phyloP scores from a whole-genome alignment of 2,113 vertebrate genomes.

The Chinchilla lanigera region DNA sequence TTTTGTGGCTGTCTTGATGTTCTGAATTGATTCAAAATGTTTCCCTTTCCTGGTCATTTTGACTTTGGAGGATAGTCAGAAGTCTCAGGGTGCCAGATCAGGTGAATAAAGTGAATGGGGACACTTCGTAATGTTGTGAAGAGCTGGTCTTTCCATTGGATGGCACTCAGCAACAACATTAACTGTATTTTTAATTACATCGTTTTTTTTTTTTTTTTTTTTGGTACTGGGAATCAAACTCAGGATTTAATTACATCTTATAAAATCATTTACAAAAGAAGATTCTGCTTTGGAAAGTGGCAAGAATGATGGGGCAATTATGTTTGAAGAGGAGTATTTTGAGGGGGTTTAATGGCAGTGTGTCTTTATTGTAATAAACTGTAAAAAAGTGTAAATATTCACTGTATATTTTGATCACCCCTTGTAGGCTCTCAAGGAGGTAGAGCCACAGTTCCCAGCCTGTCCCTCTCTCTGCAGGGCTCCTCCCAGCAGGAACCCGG shows the following conservation, averaged over 20 bases:
- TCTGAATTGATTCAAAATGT: not conserved
- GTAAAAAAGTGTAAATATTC: not conserved
- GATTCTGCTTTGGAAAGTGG: not conserved
- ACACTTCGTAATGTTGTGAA: not conserved
- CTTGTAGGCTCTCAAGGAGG: not conserved
- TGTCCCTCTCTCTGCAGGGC: not conserved
- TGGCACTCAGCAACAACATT: not conserved
- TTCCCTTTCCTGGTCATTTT: not conserved
- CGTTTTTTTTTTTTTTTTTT: not conserved
- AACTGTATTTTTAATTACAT: not conserved
- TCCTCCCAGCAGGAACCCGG: fast-evolving
- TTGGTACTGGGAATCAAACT: no score
- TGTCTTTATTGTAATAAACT: not conserved
- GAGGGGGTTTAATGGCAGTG: not conserved
- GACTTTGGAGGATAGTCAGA: not conserved
- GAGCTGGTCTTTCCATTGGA: not conserved
- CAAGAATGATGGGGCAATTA: not conserved
- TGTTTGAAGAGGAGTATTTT: not conserved
- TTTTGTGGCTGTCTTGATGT: not conserved
- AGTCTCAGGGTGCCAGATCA: not conserved
- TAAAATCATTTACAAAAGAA: not conserved
- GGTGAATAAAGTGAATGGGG: not conserved
- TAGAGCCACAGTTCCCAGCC: not conserved
- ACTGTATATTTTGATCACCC: not conserved
- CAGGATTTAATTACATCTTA: not conserved